Percentiles rank a stretch among this genome's conserved stretches.
phyloP scores from a whole-genome alignment of 2,113 vertebrate species.

The Laticauda colubrina region DNA sequence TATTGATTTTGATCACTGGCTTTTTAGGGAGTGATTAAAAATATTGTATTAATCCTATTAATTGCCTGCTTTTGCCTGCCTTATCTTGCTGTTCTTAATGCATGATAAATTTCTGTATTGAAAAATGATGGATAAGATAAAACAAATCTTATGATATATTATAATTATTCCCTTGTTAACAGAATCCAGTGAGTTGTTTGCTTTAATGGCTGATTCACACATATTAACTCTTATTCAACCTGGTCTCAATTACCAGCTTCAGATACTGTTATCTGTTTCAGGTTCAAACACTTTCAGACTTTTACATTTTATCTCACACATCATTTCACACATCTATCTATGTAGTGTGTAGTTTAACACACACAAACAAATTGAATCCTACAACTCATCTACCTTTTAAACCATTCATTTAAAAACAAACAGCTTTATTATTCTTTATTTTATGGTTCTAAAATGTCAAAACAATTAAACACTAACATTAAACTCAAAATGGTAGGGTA shows the following conservation, averaged over 20 bases:
- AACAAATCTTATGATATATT: not conserved
- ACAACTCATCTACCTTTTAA: not conserved
- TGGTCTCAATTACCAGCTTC: not conserved
- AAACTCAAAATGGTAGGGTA: not conserved
- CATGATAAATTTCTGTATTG: not conserved
- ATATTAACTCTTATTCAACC: not conserved
- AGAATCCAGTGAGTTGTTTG: not conserved
- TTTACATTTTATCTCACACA: not conserved
- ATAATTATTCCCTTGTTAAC: not conserved
- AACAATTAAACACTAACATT: not conserved
- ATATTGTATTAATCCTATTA: not conserved
- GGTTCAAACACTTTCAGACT: not conserved
- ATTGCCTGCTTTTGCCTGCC: not conserved
- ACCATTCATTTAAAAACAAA: not conserved
- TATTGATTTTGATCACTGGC: not conserved
- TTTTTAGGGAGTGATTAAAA: not conserved
- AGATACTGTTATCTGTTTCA: not conserved
- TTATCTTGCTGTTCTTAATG: not conserved
- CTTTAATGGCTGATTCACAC: not conserved
- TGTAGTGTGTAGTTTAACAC: not conserved
- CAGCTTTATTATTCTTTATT: not conserved
- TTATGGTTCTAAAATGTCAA: not conserved
- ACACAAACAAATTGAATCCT: not conserved
- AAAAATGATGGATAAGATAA: not conserved
- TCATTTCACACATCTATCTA: not conserved